Evolutionary conservation across 2,797 vertebrate genomes (phyloP).

Genomic region (Hippocampus kuda): DNA sequence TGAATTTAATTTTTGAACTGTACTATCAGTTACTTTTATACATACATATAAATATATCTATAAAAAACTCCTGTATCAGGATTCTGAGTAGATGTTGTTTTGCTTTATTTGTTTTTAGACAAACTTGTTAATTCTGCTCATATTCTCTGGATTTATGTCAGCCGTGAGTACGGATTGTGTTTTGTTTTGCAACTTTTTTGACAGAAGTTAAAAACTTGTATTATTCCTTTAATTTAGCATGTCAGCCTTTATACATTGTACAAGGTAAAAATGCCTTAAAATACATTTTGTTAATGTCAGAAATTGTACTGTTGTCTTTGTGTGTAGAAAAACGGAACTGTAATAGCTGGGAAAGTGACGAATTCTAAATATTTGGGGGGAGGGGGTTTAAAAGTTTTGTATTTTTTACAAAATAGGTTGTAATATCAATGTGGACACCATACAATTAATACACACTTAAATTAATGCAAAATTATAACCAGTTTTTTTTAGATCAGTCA

Average conservation of each 20-base stretch:
- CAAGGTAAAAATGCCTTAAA: conserved; percentile 73
- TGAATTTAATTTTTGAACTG: conserved; percentile 96
- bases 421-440: background rate
- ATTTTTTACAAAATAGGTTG: conserved; percentile 3
- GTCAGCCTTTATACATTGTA: conserved; percentile 93
- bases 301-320: conserved; percentile 60
- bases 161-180: conserved; percentile 31
- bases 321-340: conserved; percentile 38
- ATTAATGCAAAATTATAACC: background rate
- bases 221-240: conserved; percentile 82
- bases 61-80: conserved; percentile 91
- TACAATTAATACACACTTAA: conserved; percentile 3
- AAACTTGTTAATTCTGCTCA: conserved; percentile 73
- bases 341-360: conserved; percentile 28
- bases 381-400: conserved; percentile 12
- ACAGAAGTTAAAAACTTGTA: conserved; percentile 65
- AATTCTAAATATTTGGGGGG: background rate
- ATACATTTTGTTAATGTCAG: conserved; percentile 65
- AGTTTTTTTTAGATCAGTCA: background rate
- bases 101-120: conserved; percentile 49
- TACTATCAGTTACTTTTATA: conserved; percentile 87
- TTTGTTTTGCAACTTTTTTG: conserved; percentile 72
- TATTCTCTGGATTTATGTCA: conserved; percentile 74
- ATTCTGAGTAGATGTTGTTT: conserved; percentile 67
- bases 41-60: background rate